A percentile compares a stretch with the other conserved stretches of the same genome.
phyloP scores from a whole-genome alignment of 2,888 invertebrate genomes.

The Dinocampus coccinellae region DNA sequence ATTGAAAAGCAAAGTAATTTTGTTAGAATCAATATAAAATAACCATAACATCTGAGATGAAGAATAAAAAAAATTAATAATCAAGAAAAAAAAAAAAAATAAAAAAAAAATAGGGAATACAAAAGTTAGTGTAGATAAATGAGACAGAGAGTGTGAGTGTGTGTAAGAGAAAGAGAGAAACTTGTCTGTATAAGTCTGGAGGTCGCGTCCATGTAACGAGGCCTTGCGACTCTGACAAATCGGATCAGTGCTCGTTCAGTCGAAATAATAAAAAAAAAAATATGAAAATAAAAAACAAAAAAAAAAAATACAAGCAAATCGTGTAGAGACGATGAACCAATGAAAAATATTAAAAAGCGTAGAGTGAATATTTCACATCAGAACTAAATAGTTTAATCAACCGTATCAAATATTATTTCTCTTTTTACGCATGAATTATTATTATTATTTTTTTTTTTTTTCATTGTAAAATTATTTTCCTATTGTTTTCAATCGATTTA shows the following conservation, averaged over 20 bases:
- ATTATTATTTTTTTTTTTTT: neutral
- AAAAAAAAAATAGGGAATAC: neutral
- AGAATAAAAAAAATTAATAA: too few species aligned
- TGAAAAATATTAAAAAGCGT: too few species aligned
- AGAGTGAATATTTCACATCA: neutral
- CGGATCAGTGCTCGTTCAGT: constrained; percentile 47
- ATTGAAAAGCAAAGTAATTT: constrained; percentile 39
- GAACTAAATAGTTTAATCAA: constrained; percentile 25
- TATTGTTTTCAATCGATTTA: neutral
- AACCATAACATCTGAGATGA: neutral
- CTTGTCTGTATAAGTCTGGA: constrained; percentile 26
- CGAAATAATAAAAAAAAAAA: constrained; percentile 47
- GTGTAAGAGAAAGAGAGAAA: neutral
- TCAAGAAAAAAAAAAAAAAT: neutral
- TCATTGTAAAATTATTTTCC: neutral
- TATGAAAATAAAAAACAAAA: too few species aligned
- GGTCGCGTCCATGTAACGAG: constrained; percentile 43
- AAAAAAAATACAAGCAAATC: too few species aligned
- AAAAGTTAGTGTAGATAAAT: neutral
- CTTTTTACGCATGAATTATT: neutral
- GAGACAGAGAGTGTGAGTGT: too few species aligned
- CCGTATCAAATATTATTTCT: constrained; percentile 3
- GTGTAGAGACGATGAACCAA: constrained; percentile 13
- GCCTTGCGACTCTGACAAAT: constrained; percentile 45
- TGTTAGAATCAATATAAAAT: constrained; percentile 43